Percentiles rank a stretch among this genome's conserved stretches.
These are phyloP conservation scores for Chymomyza fuscimana DNA, from an alignment of 2,888 invertebrate genomes.

Conservation along the genomic window DNA sequence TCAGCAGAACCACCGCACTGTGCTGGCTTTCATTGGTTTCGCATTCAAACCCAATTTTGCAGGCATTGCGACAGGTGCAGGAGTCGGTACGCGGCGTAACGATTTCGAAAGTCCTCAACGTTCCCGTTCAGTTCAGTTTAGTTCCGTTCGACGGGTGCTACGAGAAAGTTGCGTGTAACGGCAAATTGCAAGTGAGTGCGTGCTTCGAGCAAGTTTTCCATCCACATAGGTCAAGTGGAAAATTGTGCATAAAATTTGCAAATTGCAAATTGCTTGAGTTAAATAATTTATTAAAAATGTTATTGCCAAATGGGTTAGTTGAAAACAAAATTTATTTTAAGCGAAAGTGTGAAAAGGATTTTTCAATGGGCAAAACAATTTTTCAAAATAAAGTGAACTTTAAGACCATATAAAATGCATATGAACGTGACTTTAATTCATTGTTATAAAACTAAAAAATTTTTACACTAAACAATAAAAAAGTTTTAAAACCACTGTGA, in stretches of 20 bases:
- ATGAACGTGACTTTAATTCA: too few species aligned
- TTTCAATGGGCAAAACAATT: not conserved
- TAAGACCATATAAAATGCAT: too few species aligned
- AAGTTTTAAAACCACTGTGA: too few species aligned
- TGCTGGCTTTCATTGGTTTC: conserved; percentile 63
- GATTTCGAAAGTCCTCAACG: conserved; percentile 3
- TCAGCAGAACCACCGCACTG: conserved; percentile 11
- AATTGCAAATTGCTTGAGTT: not conserved
- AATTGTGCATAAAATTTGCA: conserved; percentile 4
- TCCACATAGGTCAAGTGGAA: not conserved
- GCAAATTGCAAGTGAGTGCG: conserved; percentile 27
- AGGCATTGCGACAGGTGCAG: conserved; percentile 75
- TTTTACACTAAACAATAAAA: too few species aligned
- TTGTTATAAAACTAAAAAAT: too few species aligned
- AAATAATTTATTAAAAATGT: not conserved
- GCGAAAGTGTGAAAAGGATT: conserved; percentile 2
- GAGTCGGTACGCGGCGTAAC: conserved; percentile 35
- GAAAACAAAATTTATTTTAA: conserved; percentile 2
- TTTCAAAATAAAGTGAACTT: not conserved
- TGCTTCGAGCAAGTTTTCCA: not conserved
- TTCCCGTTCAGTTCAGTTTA: conserved; percentile 45
- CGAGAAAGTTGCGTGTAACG: conserved; percentile 66
- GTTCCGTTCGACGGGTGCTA: conserved; percentile 67
- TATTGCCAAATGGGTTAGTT: not conserved
- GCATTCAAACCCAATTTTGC: conserved; percentile 65